Percentiles rank a stretch among this genome's conserved stretches.
Evolutionary conservation across 2,888 invertebrate genomes (phyloP).

Genomic region (Tiliacea aurago): DNA sequence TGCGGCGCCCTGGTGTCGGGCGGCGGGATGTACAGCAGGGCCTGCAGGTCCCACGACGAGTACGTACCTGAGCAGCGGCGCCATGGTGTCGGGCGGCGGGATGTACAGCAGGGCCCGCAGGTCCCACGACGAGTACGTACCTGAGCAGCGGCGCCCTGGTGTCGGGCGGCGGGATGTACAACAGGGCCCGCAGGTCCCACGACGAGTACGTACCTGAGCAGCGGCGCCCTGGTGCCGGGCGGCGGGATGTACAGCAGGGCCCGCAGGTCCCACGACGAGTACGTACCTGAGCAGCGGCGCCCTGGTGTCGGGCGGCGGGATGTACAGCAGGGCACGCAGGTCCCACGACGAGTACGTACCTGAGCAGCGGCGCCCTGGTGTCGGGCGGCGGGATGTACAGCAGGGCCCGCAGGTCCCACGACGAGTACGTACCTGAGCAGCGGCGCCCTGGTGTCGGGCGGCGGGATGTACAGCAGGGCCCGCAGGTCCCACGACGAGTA

Average conservation of each 20-base stretch:
- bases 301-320: constrained; percentile 76
- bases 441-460: constrained; percentile 55
- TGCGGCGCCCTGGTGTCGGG: constrained; percentile 47
- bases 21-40: constrained; percentile 91
- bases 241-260: constrained; percentile 91
- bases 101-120: constrained; percentile 92
- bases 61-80: constrained; percentile 79
- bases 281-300: constrained; percentile 72
- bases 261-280: constrained; percentile 96
- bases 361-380: constrained; percentile 37
- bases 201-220: constrained; percentile 91
- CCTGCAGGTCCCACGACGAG: constrained; percentile 95
- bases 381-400: constrained; percentile 88
- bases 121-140: constrained; percentile 95
- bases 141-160: constrained; percentile 38
- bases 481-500: constrained; percentile 96
- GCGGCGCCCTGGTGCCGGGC: constrained; percentile 49
- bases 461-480: constrained; percentile 91
- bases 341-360: constrained; percentile 95
- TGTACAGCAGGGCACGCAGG: constrained; percentile 92
- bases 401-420: constrained; percentile 95
- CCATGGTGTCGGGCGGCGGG: constrained; percentile 65
- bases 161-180: constrained; percentile 87
- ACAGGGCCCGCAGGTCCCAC: constrained; percentile 94
- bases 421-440: constrained; percentile 91